Percentiles rank a stretch among this genome's conserved stretches.
phyloP scores from a whole-genome alignment of 2,888 invertebrate genomes.

The Cepaea hortensis region DNA sequence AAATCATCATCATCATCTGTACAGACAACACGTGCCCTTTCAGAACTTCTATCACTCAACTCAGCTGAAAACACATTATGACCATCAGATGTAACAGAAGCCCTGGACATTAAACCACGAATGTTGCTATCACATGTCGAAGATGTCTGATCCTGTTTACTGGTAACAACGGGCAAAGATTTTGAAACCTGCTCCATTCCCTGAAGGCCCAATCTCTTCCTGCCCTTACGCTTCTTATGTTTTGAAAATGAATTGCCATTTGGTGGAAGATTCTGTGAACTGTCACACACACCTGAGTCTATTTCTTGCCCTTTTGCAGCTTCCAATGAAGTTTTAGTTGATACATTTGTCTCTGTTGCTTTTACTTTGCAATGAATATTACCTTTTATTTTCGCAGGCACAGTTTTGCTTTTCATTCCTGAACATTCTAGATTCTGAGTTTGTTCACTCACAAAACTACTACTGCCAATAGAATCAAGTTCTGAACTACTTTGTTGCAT shows the following conservation, averaged over 20 bases:
- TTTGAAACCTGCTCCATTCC: neutral
- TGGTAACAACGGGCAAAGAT: neutral
- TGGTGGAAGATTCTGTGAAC: neutral
- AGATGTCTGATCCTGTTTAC: neutral
- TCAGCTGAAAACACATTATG: neutral
- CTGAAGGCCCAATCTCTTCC: neutral
- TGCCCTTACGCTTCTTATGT: neutral
- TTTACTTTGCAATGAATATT: neutral
- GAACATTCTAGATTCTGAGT: neutral
- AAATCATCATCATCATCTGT: constrained; percentile 16
- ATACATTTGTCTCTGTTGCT: neutral
- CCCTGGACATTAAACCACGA: neutral
- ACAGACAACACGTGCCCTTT: neutral
- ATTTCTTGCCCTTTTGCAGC: neutral
- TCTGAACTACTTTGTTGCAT: neutral
- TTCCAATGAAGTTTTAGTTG: neutral
- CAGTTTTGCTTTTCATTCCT: neutral
- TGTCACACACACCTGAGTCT: neutral
- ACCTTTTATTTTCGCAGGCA: neutral
- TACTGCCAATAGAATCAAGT: neutral
- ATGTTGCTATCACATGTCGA: too few species aligned
- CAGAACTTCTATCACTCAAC: neutral
- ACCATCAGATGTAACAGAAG: neutral
- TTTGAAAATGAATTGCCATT: neutral
- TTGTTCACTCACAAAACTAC: neutral